Conservation (phyloP, 2,113 vertebrate species). For the Eptesicus fuscus region DNA sequence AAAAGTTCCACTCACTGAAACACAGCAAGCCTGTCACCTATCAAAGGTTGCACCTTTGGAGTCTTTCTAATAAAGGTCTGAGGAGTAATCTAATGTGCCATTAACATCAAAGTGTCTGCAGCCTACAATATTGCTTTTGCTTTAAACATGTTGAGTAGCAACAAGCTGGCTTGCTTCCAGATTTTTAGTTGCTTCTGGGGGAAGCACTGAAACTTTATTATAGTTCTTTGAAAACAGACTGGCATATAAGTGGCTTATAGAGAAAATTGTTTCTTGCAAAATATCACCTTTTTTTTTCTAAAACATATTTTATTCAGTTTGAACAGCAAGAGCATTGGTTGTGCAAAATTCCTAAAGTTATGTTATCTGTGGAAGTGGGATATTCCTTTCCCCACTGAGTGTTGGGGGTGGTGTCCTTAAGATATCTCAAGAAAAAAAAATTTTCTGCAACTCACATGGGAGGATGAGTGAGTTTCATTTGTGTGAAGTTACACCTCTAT, state of each 20-base stretch:
- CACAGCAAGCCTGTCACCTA: background rate
- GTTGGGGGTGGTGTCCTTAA: no score
- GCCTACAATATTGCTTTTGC: background rate
- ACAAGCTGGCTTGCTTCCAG: background rate
- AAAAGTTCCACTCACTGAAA: background rate
- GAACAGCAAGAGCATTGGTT: background rate
- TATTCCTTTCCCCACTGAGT: no score
- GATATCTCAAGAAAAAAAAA: no score
- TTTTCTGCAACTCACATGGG: no score
- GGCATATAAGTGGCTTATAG: background rate
- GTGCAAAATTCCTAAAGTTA: background rate
- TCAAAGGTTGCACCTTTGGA: slow-evolving; percentile 8
- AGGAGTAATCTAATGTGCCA: slow-evolving; percentile 16
- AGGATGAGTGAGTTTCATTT: no score
- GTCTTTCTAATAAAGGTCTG: slow-evolving; percentile 44
- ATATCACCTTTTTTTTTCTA: slow-evolving; percentile 3
- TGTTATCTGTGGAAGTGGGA: no score
- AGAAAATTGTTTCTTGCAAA: background rate
- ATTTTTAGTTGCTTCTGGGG: background rate
- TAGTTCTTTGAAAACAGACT: slow-evolving; percentile 24
- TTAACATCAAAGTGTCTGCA: slow-evolving; percentile 43
- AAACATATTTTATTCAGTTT: background rate
- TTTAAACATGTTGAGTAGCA: background rate
- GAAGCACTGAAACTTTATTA: slow-evolving; percentile 3
- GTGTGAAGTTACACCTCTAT: no score